Percentiles rank a stretch among this genome's conserved stretches.
These are phyloP conservation scores for Drosophila peninsularis DNA, from an alignment of 2,888 invertebrate genomes.

Conservation along the genomic window DNA sequence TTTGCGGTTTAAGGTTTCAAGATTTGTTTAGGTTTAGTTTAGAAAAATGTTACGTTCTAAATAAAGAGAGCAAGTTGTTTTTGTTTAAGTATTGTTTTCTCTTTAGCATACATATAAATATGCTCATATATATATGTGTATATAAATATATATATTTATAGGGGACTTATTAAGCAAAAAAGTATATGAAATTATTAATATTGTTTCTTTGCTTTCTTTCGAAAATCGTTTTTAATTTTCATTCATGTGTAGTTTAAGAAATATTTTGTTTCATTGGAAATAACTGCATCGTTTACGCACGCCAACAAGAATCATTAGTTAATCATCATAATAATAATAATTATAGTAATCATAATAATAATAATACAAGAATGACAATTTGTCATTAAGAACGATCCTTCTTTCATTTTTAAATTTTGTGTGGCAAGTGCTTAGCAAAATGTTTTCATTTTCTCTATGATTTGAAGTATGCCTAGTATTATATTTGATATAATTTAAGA, in stretches of 20 bases:
- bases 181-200: constrained; percentile 71
- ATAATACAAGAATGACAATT: constrained; percentile 42
- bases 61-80: constrained; percentile 74
- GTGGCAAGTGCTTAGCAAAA: constrained; percentile 67
- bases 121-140: constrained; percentile 44
- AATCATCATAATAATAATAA: constrained; percentile 49
- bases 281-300: constrained; percentile 54
- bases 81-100: constrained; percentile 57
- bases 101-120: constrained; percentile 56
- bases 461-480: constrained; percentile 48
- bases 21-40: constrained; percentile 54
- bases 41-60: constrained; percentile 74
- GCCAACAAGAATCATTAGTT: constrained; percentile 68
- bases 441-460: constrained; percentile 27
- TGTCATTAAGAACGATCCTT: constrained; percentile 32
- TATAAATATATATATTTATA: constrained; percentile 33
- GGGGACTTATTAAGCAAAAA: constrained; percentile 71
- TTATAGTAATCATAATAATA: constrained; percentile 44
- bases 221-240: constrained; percentile 25
- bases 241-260: constrained; percentile 63
- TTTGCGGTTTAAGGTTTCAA: constrained; percentile 15
- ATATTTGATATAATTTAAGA: constrained; percentile 18
- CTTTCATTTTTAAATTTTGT: constrained; percentile 38
- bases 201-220: constrained; percentile 9
- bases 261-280: constrained; percentile 58